Conservation (phyloP, 2,797 vertebrate genomes). For the Chaetophractus vellerosus region DNA sequence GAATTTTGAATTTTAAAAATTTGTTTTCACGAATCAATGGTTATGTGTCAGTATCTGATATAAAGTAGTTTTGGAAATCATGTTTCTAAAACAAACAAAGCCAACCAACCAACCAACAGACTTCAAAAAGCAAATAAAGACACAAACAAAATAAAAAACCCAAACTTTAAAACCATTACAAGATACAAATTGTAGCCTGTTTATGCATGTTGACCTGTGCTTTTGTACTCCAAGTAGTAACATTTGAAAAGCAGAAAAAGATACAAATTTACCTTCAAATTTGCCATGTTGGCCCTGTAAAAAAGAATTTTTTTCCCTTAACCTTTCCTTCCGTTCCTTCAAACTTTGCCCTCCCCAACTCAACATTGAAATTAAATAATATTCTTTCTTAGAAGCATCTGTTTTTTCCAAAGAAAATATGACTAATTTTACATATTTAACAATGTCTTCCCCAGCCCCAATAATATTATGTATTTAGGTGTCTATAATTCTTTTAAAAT, state of each 20-base stretch:
- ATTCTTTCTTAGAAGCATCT: neutral
- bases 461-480: neutral
- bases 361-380: neutral
- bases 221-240: neutral
- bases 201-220: neutral
- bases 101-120: neutral
- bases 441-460: neutral
- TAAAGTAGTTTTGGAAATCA: neutral
- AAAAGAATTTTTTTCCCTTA: neutral
- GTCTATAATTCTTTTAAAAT: neutral
- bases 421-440: neutral
- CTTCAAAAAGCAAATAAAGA: neutral
- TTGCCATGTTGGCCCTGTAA: neutral
- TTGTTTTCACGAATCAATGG: neutral
- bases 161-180: neutral
- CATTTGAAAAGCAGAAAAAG: neutral
- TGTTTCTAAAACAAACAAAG: slow-evolving; percentile 46
- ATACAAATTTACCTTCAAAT: neutral
- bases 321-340: neutral
- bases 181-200: neutral
- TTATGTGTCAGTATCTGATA: neutral
- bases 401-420: neutral
- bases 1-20: neutral
- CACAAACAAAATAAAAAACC: neutral
- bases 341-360: neutral